These are phyloP conservation scores for Oryzias melastigma DNA, from an alignment of 2,113 vertebrate species.

Conservation along the genomic window DNA sequence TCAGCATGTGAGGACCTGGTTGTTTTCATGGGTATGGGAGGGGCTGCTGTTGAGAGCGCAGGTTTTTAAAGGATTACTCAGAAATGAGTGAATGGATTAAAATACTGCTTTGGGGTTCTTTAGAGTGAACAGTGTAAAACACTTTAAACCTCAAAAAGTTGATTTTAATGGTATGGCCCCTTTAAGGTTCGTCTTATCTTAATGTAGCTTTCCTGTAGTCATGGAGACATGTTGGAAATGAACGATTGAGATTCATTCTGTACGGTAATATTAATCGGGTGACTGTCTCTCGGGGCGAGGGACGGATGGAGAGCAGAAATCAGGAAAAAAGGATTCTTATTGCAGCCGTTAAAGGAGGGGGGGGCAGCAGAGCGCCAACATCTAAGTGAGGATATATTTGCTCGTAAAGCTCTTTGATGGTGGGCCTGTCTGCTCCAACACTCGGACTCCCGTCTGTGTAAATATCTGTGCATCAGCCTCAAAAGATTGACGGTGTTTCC, in stretches of 20 bases:
- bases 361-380: conserved; percentile 63
- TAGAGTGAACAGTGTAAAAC: too few relatives aligned
- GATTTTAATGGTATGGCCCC: too few relatives aligned
- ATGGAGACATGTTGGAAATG: conserved; percentile 7
- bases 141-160: too few relatives aligned
- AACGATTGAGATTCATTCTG: conserved; percentile 8
- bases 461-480: conserved; percentile 61
- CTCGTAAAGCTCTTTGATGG: conserved; percentile 75
- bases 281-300: conserved; percentile 23
- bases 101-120: too few relatives aligned
- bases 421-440: conserved; percentile 65
- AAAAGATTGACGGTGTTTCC: conserved; percentile 72
- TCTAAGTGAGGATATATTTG: conserved; percentile 70
- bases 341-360: conserved; percentile 70
- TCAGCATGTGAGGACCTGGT: too few relatives aligned
- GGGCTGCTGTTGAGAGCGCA: too few relatives aligned
- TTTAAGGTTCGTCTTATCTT: too few relatives aligned
- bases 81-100: too few relatives aligned
- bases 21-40: too few relatives aligned
- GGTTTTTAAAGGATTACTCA: too few relatives aligned
- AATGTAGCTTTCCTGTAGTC: too few relatives aligned
- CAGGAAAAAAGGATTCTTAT: conserved; percentile 69
- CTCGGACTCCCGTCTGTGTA: conserved; percentile 62
- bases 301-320: conserved; percentile 46
- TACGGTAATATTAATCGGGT: conserved; percentile 14